Evolutionary conservation across 2,888 invertebrate species (phyloP), one percentile per base, ranked within the genome.

Genomic region (Agrotis exclamationis): DNA sequence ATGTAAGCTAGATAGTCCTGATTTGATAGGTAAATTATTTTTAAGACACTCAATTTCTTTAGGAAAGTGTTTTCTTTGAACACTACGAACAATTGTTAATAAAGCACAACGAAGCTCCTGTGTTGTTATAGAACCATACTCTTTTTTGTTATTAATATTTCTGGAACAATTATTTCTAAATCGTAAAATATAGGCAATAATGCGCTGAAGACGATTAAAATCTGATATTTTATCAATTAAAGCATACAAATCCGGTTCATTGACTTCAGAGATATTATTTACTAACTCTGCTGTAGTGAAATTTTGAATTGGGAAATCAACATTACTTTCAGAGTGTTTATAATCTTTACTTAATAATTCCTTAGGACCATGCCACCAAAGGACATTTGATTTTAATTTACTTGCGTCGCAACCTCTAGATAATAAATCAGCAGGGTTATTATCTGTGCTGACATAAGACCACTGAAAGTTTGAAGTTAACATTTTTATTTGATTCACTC

Each of bases 351-450:
- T 58, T 22, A 22, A 58, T 1, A 58, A 44, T 22, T 44, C 58
- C 22, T 44, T 58, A 16, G 22, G 44, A 39, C 58, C 58, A 58
- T 44, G 20, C 58, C 58, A 44, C 58, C 44, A 57, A 39, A 57
- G 20, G 7, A 13, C 24, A 47, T 47, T 24, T 5, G 18, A n/a
- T 28, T 28, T 47, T 18, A 60, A 60, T n/a, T 60, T 60, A 16
- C 3, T 5, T 24, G 47, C n/a, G 18, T 22, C 47, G 28, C 47
- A 28, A 28, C 60, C 60, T 48, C 60, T 47, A 9, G 60, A 60
- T 14, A 60, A 28, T 28, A 60, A 18, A 28, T 60, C 60, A 48
- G 60, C 47, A 48, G 60, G 60, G 48, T 60, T 60, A 28, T n/a
- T 47, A 48, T 47, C 28, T 11, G 60, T 60, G 20, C 57, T 58